Base-by-base conservation (phyloP, 2,113 vertebrate genomes). In the Apus apus region DNA sequence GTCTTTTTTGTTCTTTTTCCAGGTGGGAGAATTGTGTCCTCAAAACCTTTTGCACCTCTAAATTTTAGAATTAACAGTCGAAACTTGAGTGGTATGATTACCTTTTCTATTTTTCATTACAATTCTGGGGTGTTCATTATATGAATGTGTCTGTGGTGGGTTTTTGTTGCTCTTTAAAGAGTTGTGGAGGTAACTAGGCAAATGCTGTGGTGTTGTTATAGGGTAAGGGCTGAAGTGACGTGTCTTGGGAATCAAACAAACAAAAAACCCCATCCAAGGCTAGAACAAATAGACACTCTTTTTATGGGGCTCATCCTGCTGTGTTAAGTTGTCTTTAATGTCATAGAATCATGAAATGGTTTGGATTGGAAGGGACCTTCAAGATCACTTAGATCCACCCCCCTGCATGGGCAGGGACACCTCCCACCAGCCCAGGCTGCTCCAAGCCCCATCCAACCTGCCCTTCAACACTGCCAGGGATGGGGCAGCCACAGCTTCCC, bases 11-110 rank as follows among this genome's bases (percentile, higher is more conserved):
- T n/a, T 26, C 1, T 23, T 79, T 96, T 89, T 96, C 53, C 96
- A 99, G 99, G 99, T 97, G 99, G 99, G 89, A 99, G 99, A 98
- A 99, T 99, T 78, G 99, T 99, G 90, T 99, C 99, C 93, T 99
- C 99, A 68, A 99, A 99, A 98, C 99, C 99, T 94, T 99, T 99
- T 98, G 99, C 99, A 97, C 99, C 99, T 97, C 98, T 99, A 54
- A 99, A 99, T 97, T 99, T 99, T 96, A 98, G 99, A 98, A 99
- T 99, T 97, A 99, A 99, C 98, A 99, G 99, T 98, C 98, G 99
- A 98, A 99, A 99, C 98, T 98, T 99, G 98, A 99, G 99, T 77
- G 99, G 99, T 99, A 98, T 98, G 98, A 43, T 71, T 66, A 36
- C 18, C 25, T 11, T 94, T 76, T 67, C 64, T 68, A 8, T 91